phyloP scores from a whole-genome alignment of 2,113 vertebrate species.

The Macquaria ambigua region DNA sequence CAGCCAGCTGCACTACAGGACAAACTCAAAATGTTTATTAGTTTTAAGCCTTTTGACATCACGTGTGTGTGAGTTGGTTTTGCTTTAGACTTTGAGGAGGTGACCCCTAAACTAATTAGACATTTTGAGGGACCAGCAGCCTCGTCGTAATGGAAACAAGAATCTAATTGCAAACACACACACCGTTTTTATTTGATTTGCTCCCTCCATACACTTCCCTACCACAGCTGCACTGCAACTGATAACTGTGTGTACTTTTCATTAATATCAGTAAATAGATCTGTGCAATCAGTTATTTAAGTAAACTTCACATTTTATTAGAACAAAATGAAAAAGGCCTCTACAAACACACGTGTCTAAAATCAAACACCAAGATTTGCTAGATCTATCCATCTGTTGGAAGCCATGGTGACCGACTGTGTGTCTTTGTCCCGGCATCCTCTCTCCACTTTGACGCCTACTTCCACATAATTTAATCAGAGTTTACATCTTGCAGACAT shows the following conservation, averaged over 20 bases:
- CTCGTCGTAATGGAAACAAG: background rate
- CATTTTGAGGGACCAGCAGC: background rate
- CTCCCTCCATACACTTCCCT: background rate
- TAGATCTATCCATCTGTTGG: background rate
- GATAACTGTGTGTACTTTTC: background rate
- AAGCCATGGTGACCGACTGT: background rate
- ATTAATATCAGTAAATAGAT: background rate
- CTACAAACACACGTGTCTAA: background rate
- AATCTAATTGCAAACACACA: background rate
- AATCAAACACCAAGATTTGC: background rate
- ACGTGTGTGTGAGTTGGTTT: background rate
- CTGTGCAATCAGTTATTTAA: background rate
- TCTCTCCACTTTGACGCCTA: background rate
- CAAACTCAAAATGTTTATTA: background rate
- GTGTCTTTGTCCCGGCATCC: background rate
- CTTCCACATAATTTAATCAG: conserved; percentile 33
- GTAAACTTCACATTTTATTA: background rate
- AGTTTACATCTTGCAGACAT: conserved; percentile 41
- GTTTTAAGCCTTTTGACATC: background rate
- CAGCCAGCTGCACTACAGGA: background rate
- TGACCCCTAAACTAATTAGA: background rate
- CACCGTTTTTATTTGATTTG: background rate
- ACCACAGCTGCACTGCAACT: background rate
- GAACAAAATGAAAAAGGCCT: background rate
- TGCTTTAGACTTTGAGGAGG: background rate